A percentile compares a stretch with the other conserved stretches of the same genome.
These are phyloP conservation scores for Anguilla rostrata DNA, from an alignment of 2,113 vertebrate species.

Conservation along the genomic window DNA sequence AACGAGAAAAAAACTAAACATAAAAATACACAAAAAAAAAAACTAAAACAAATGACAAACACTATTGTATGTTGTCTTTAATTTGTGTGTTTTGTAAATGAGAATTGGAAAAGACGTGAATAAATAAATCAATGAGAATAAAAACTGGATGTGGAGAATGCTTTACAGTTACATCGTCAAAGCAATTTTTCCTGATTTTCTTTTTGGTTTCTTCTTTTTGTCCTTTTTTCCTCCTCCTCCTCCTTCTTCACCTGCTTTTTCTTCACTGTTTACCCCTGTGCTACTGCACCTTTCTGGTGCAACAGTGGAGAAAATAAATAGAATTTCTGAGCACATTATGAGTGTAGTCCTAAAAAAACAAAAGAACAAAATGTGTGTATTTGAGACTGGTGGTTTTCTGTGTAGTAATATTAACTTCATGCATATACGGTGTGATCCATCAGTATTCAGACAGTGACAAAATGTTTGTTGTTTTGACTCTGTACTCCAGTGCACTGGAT, in stretches of 20 bases:
- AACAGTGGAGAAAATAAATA: conserved; percentile 46
- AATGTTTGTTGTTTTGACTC: too few species aligned
- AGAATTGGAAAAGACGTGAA: conserved; percentile 64
- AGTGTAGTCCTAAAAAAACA: not conserved
- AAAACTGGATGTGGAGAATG: conserved; percentile 61
- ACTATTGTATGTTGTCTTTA: conserved; percentile 72
- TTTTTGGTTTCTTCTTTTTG: conserved; percentile 49
- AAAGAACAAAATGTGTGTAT: not conserved
- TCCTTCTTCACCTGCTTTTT: not conserved
- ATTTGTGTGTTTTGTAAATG: conserved; percentile 79
- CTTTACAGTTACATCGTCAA: conserved; percentile 64
- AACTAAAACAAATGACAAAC: conserved; percentile 56
- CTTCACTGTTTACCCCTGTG: conserved; percentile 35
- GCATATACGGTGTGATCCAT: too few species aligned
- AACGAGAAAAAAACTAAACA: conserved; percentile 57
- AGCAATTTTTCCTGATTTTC: conserved; percentile 56
- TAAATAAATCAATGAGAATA: conserved; percentile 53
- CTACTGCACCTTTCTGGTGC: conserved; percentile 52
- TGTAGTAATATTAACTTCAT: not conserved
- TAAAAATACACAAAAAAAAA: conserved; percentile 33
- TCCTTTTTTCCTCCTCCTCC: conserved; percentile 49
- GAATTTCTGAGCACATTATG: conserved; percentile 34
- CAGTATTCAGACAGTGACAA: too few species aligned
- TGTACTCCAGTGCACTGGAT: too few species aligned
- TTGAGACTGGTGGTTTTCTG: not conserved